Evolutionary conservation across 2,113 vertebrate genomes (phyloP).

Genomic region (Cephalopterus ornatus): DNA sequence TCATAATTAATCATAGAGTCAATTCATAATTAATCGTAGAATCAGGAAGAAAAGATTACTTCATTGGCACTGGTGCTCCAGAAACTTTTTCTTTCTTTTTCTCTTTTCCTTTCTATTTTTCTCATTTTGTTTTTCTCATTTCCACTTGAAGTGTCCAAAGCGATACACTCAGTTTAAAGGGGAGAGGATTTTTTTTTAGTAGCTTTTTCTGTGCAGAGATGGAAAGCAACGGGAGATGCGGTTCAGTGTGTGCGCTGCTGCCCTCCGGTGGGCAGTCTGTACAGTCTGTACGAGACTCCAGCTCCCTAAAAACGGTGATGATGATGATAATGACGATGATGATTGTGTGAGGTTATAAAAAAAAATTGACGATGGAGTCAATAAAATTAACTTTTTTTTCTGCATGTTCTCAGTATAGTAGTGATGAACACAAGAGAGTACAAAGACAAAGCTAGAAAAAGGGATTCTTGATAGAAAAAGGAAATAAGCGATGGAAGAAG

Average conservation of each 20-base stretch:
- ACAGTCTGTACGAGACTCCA: rapidly evolving
- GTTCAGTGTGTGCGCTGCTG: neutral
- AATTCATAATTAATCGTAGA: neutral
- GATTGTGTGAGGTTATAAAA: neutral
- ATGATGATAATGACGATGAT: no score
- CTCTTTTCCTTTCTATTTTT: neutral
- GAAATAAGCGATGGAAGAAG: neutral
- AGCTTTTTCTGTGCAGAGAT: rapidly evolving
- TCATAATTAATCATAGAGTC: neutral
- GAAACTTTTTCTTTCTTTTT: neutral
- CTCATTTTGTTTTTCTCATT: neutral
- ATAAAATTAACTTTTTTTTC: neutral
- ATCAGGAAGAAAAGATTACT: neutral
- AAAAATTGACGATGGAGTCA: neutral
- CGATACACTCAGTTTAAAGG: rapidly evolving
- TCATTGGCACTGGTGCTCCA: neutral
- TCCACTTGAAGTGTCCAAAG: neutral
- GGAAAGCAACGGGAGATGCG: rapidly evolving
- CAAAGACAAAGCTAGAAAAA: neutral
- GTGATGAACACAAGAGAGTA: neutral
- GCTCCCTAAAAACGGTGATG: rapidly evolving
- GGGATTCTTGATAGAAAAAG: neutral
- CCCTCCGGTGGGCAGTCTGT: neutral
- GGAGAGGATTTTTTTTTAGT: neutral
- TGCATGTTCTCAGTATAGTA: neutral